A percentile compares a stretch with the other conserved stretches of the same genome.
These are phyloP conservation scores for Felis chaus DNA, from an alignment of 2,113 vertebrate genomes.

Conservation along the genomic window DNA sequence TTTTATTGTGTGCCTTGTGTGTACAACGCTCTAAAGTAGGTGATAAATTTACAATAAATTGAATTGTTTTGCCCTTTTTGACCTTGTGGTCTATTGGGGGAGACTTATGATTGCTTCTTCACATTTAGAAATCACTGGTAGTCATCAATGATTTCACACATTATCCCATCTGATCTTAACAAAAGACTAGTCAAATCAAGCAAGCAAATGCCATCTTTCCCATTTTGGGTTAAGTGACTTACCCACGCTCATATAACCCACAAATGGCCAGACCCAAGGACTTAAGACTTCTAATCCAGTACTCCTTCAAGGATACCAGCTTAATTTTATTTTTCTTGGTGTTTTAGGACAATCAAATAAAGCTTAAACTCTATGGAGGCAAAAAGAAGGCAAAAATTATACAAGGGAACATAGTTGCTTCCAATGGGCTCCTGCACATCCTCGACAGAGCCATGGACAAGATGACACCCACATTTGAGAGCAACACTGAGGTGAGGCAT, in stretches of 20 bases:
- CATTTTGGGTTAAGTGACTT: neutral
- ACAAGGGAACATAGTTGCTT: constrained; percentile 89
- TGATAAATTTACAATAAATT: neutral
- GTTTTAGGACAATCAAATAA: constrained; percentile 86
- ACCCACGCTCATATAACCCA: neutral
- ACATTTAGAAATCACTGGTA: neutral
- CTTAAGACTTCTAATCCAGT: neutral
- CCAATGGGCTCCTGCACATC: constrained; percentile 95
- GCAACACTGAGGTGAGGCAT: constrained; percentile 86
- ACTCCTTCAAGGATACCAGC: neutral
- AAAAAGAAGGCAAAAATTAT: constrained; percentile 87
- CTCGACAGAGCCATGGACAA: constrained; percentile 92
- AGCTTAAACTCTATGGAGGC: constrained; percentile 89
- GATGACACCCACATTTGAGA: constrained; percentile 84
- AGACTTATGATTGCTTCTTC: neutral
- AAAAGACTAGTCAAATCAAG: neutral
- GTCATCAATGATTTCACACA: neutral
- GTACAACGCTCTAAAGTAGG: neutral
- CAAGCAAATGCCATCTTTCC: neutral
- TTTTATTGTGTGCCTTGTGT: neutral
- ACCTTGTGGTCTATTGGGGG: neutral
- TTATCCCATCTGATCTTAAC: neutral
- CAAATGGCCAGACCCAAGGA: neutral
- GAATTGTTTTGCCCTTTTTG: neutral
- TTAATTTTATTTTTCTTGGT: constrained; percentile 35